A percentile compares a stretch with the other conserved stretches of the same genome.
These are phyloP conservation scores for Strix occidentalis DNA, from an alignment of 2,797 vertebrate genomes.

Conservation along the genomic window DNA sequence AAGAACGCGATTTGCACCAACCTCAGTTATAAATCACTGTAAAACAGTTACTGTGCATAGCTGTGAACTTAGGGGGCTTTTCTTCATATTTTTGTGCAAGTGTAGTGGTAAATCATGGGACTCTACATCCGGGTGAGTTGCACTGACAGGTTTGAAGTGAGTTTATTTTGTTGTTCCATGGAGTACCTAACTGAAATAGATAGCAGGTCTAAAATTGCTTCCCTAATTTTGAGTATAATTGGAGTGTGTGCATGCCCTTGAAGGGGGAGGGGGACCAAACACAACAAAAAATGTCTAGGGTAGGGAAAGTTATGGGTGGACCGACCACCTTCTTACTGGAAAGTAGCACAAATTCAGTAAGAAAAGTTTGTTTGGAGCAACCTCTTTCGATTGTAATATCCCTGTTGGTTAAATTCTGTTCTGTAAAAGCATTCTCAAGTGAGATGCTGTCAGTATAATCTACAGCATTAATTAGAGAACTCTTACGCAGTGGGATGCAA, in stretches of 20 bases:
- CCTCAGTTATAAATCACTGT: not conserved
- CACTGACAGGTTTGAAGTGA: not conserved
- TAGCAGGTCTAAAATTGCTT: not conserved
- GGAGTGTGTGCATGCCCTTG: not conserved
- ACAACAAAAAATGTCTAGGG: not conserved
- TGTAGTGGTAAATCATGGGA: not conserved
- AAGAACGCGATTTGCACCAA: not conserved
- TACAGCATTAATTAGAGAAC: not conserved
- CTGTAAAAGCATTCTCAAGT: not conserved
- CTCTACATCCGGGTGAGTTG: not conserved
- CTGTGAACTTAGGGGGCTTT: not conserved
- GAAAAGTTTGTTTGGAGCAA: not conserved
- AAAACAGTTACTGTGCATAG: not conserved
- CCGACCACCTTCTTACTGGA: not conserved
- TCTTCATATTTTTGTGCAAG: not conserved
- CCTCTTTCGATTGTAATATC: not conserved
- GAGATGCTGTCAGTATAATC: not conserved
- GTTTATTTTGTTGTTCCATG: not conserved
- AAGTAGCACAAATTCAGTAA: not conserved
- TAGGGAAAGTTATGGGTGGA: not conserved
- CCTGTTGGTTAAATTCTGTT: not conserved
- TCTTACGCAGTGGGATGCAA: rapidly evolving
- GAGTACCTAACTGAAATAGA: not conserved
- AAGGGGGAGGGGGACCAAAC: not conserved
- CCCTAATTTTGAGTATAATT: not conserved